phyloP scores from a whole-genome alignment of 2,888 invertebrate genomes.

The Lomographa bimaculata region DNA sequence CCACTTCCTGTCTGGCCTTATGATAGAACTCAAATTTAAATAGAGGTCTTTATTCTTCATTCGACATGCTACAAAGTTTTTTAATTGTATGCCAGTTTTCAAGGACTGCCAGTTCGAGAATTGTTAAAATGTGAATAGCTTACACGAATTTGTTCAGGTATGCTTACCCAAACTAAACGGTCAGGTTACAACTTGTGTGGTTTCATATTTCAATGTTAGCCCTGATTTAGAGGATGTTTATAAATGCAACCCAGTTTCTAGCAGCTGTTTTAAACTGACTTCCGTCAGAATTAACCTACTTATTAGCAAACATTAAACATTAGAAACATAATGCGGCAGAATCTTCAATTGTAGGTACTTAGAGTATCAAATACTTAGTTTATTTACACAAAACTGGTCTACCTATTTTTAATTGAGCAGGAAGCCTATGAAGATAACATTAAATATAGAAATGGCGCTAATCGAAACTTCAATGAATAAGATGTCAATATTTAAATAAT shows the following conservation, averaged over 20 bases:
- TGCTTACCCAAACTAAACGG: conserved; percentile 4
- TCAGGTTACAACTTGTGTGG: conserved; percentile 6
- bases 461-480: no score
- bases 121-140: neutral
- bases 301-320: no score
- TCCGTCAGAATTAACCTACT: neutral
- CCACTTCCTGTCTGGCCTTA: conserved; percentile 49
- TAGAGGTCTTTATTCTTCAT: conserved; percentile 14
- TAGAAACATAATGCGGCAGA: no score
- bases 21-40: conserved; percentile 5
- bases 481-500: no score
- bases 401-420: no score
- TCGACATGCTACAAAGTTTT: conserved; percentile 11
- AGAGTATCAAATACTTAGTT: no score
- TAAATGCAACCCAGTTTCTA: conserved; percentile 10
- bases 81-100: conserved; percentile 11
- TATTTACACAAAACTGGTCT: no score
- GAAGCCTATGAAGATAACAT: no score
- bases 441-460: no score
- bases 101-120: conserved; percentile 11
- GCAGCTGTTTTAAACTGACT: neutral
- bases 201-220: conserved; percentile 4
- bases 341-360: no score
- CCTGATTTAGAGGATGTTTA: conserved; percentile 11
- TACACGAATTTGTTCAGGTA: conserved; percentile 10